Conservation (phyloP, 64 coral and sea anemone species). For the Platygyra sinensis region DNA sequence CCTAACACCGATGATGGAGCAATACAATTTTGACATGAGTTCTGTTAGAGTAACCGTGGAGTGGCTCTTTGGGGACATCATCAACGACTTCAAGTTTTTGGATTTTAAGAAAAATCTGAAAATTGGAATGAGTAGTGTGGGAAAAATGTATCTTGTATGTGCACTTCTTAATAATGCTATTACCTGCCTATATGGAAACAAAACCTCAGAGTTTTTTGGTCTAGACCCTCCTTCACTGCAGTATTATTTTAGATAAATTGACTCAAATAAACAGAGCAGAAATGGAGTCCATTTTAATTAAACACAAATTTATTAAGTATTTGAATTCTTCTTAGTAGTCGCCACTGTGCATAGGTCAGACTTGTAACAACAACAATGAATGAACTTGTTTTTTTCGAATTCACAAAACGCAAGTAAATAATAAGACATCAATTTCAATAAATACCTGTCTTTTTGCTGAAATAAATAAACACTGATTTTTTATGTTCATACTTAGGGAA, state of each 20-base stretch:
- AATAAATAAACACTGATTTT: not conserved
- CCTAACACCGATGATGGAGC: slow-evolving; percentile 9
- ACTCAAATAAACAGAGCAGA: not conserved
- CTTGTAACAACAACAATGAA: not conserved
- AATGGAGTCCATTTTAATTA: not conserved
- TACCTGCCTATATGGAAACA: not conserved
- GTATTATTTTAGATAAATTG: too few species aligned
- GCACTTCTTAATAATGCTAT: slow-evolving; percentile 4
- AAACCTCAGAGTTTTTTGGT: not conserved
- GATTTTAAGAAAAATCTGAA: slow-evolving; percentile 15
- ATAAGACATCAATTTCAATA: not conserved
- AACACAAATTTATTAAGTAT: not conserved
- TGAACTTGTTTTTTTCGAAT: too few species aligned
- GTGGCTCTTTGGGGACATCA: not conserved
- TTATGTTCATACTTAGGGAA: not conserved
- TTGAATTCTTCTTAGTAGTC: not conserved
- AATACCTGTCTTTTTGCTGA: not conserved
- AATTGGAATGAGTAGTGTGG: slow-evolving; percentile 1
- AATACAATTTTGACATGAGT: not conserved
- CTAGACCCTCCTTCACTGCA: slow-evolving; percentile 1
- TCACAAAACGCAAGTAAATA: too few species aligned
- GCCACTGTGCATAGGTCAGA: not conserved
- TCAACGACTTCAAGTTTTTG: not conserved
- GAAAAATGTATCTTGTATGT: slow-evolving; percentile 17
- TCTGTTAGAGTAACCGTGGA: not conserved